phyloP scores from a whole-genome alignment of 1,140 invertebrate species.

The Caerostris extrusa region DNA sequence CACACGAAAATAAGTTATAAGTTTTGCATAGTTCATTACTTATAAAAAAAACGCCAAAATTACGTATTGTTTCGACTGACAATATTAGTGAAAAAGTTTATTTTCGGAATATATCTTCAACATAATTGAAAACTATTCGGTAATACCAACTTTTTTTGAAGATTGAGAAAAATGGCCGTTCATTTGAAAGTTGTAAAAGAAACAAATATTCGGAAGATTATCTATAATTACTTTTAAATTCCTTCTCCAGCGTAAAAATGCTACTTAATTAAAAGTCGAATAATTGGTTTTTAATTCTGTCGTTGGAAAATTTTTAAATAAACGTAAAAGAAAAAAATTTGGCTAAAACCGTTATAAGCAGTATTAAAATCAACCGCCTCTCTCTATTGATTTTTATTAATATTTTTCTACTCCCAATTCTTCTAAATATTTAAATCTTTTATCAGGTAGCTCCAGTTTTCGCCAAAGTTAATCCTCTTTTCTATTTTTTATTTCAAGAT shows the following conservation, averaged over 20 bases:
- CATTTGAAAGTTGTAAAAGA: background rate
- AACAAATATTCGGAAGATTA: background rate
- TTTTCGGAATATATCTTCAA: too few species aligned
- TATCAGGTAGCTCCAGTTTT: slow-evolving; percentile 59
- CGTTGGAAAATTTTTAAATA: slow-evolving; percentile 18
- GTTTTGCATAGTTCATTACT: too few species aligned
- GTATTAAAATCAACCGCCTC: slow-evolving; percentile 5
- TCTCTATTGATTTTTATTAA: slow-evolving; percentile 29
- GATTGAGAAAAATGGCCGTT: background rate
- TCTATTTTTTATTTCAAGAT: slow-evolving; percentile 42
- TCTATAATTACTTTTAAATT: slow-evolving; percentile 28
- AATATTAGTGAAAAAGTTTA: too few species aligned
- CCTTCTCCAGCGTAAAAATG: background rate
- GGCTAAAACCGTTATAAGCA: background rate
- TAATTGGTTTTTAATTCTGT: slow-evolving; percentile 44
- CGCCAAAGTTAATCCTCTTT: slow-evolving; percentile 53
- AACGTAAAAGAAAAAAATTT: background rate
- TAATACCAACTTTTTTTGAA: background rate
- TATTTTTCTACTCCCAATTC: background rate
- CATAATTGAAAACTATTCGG: background rate
- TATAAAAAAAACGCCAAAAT: too few species aligned
- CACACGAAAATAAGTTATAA: too few species aligned
- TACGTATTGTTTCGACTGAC: too few species aligned
- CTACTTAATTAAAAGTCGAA: slow-evolving; percentile 3
- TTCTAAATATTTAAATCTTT: slow-evolving; percentile 49